phyloP scores from a whole-genome alignment of 1,140 invertebrate genomes.

The Diorhabda carinulata region DNA sequence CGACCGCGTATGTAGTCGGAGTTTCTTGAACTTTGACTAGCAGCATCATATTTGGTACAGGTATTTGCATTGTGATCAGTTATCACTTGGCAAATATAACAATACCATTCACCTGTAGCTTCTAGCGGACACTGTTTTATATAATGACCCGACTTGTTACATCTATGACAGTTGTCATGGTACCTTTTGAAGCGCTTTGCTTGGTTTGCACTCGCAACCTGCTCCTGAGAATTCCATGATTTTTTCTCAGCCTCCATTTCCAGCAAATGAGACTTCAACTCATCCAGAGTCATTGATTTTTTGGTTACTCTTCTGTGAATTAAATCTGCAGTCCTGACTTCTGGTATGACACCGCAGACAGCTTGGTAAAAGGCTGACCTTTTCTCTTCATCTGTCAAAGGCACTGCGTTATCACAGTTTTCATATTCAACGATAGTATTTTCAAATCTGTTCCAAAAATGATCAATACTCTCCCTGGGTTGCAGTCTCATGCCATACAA shows the following conservation, averaged over 20 bases:
- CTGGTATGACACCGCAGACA: background rate
- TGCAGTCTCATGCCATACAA: background rate
- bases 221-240: background rate
- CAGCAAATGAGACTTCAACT: conserved; percentile 5
- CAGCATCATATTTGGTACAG: background rate
- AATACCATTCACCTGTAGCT: background rate
- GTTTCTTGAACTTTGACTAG: no score
- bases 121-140: background rate
- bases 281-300: background rate
- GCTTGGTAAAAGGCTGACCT: conserved; percentile 8
- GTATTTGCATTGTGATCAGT: background rate
- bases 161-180: background rate
- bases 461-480: background rate
- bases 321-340: conserved; percentile 4
- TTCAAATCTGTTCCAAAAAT: conserved; percentile 3
- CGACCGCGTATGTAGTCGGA: no score
- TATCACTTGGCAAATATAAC: no score
- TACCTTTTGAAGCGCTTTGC: background rate
- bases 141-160: background rate
- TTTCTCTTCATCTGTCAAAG: conserved; percentile 5
- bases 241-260: background rate
- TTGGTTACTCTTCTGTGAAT: background rate
- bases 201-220: background rate
- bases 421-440: conserved; percentile 1
- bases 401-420: conserved; percentile 7